phyloP scores from a whole-genome alignment of 2,888 invertebrate species.

The Drosophila ezoana region DNA sequence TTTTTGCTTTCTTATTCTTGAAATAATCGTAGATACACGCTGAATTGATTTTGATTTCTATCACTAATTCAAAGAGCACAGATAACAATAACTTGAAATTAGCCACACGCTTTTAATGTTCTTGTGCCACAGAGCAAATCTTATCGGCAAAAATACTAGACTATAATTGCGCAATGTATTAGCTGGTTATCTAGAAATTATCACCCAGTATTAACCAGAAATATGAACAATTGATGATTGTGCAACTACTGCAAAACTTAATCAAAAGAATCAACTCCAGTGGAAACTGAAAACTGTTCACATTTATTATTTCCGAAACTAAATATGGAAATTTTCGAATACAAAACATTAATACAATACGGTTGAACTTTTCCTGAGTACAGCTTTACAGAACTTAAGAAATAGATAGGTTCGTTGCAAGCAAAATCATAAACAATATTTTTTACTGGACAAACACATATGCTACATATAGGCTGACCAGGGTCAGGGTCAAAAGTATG shows the following conservation, averaged over 20 bases:
- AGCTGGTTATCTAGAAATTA: constrained; percentile 33
- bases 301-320: too few species aligned
- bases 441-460: not conserved
- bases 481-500: constrained; percentile 42
- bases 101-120: not conserved
- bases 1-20: not conserved
- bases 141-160: constrained; percentile 31
- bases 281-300: too few species aligned
- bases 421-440: not conserved
- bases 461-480: constrained; percentile 31
- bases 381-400: not conserved
- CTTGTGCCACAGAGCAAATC: constrained; percentile 19
- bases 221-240: constrained; percentile 7
- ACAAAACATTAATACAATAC: too few species aligned
- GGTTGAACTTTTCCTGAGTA: not conserved
- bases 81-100: not conserved
- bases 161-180: constrained; percentile 18
- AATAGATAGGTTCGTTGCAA: not conserved
- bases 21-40: not conserved
- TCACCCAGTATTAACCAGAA: not conserved
- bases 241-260: constrained; percentile 1
- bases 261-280: not conserved
- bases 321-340: too few species aligned
- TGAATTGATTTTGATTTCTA: not conserved
- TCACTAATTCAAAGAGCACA: not conserved